These are phyloP conservation scores for Phaenicophaeus curvirostris DNA, from an alignment of 2,797 vertebrate genomes.

Conservation along the genomic window DNA sequence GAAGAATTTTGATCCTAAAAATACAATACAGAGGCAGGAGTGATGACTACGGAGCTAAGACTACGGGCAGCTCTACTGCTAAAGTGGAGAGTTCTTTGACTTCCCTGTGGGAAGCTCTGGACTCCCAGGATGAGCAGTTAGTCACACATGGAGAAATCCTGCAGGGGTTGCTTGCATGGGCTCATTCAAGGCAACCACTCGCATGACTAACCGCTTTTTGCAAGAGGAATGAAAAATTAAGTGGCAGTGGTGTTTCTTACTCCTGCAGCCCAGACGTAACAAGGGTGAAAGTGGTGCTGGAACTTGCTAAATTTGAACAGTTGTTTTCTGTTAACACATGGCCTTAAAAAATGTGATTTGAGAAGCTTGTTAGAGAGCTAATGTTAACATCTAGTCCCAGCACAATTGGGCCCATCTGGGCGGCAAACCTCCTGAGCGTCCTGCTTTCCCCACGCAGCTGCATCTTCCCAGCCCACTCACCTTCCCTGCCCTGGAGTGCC, in stretches of 20 bases:
- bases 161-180: background rate
- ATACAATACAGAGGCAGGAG: background rate
- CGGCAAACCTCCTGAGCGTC: rapidly evolving
- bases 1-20: constrained; percentile 72
- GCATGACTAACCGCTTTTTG: background rate
- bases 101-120: background rate
- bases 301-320: constrained; percentile 40
- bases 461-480: background rate
- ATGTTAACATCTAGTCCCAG: background rate
- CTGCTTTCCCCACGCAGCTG: background rate
- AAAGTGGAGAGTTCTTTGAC: background rate
- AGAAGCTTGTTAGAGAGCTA: constrained; percentile 34
- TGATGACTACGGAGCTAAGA: background rate
- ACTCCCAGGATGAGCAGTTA: background rate
- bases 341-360: constrained; percentile 25
- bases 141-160: background rate
- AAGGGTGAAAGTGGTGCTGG: constrained; percentile 31
- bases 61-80: background rate
- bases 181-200: background rate
- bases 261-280: background rate
- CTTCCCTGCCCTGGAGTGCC: rapidly evolving
- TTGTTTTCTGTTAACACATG: constrained; percentile 54
- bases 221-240: background rate
- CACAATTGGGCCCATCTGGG: background rate
- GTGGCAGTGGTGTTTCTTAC: background rate